Base-by-base conservation (phyloP, 2,888 invertebrate species). In the Scaptodrosophila latifasciaeformis region DNA sequence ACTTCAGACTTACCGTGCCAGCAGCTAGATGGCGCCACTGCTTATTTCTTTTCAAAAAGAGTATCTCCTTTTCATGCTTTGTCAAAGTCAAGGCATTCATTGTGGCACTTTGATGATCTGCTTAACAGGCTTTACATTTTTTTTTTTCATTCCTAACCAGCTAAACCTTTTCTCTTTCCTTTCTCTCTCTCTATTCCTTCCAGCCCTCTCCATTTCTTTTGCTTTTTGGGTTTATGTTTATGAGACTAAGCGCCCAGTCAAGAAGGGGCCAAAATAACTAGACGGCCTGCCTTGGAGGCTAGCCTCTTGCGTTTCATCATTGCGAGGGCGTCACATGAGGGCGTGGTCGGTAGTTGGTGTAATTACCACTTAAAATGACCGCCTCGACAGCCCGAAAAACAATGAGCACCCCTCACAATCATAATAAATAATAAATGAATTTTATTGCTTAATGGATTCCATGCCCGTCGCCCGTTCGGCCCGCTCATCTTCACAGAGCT, bases 371-470 rank as follows among this genome's bases (percentile, higher is more conserved):
- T 19, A 37, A 37, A 44, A 35, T 15, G 29, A 12, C 59, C 45
- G 24, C 31, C 39, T 17, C 13, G n/a, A 17, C 53, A 35, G 17
- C 24, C 39, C 0, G 24, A 30, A 60, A 52, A 61, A 61, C 65
- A 65, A 65, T 55, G 62, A 40, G 31, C 31, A 4, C 27, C 9
- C 19, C 19, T 21, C 62, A 75, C 76, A 80, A 82, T 78, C 81
- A 82, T 70, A 78, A 82, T 78, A 81, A 78, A 81, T 81, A 82
- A 78, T 78, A 82, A 78, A 81, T 72, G 72, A 58, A 75, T 75
- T 78, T 78, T 78, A 78, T 82, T 78, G 76, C 82, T 75, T 70
- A 70, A 78, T 67, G 71, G 78, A 80, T 81, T 78, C 62, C 65
- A 78, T 65, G 12, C 30, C 40, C 49, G 40, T 39, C 17, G 45